Evolutionary conservation across 2,113 vertebrate species (phyloP).

Genomic region (Daubentonia madagascariensis): DNA sequence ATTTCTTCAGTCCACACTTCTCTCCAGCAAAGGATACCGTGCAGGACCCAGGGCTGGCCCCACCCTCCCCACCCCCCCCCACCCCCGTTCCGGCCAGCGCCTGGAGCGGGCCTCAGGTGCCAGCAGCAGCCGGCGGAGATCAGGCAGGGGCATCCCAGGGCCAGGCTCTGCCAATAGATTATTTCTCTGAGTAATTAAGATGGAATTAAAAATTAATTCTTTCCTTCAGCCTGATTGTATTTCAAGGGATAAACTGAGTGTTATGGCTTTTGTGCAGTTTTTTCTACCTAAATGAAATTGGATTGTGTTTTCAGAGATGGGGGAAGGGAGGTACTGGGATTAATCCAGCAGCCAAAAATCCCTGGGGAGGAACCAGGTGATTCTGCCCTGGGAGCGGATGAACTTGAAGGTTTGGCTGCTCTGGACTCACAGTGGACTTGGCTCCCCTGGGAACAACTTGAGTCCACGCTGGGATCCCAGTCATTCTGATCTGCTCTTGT

Average conservation of each 20-base stretch:
- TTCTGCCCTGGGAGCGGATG: background rate
- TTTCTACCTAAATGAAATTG: slow-evolving; percentile 72
- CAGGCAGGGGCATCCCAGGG: slow-evolving; percentile 36
- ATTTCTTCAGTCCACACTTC: background rate
- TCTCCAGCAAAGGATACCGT: background rate
- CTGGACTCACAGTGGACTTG: background rate
- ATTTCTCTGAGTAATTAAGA: slow-evolving; percentile 86
- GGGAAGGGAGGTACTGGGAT: slow-evolving; percentile 3
- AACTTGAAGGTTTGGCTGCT: background rate
- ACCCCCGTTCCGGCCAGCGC: background rate
- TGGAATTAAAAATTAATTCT: slow-evolving; percentile 89
- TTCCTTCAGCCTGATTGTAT: slow-evolving; percentile 72
- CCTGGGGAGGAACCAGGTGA: background rate
- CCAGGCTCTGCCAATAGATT: slow-evolving; percentile 78
- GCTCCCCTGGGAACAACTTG: background rate
- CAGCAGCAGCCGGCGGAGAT: background rate
- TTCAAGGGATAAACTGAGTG: slow-evolving; percentile 79
- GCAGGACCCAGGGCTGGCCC: background rate
- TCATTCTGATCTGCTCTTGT: background rate
- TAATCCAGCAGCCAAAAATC: background rate
- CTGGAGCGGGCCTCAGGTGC: slow-evolving; percentile 54
- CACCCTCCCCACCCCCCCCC: too few species aligned
- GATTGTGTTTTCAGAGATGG: slow-evolving; percentile 52
- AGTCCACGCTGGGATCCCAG: background rate
- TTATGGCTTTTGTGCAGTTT: slow-evolving; percentile 73